phyloP scores from a whole-genome alignment of 2,797 vertebrate species.

The Danionella dracula region DNA sequence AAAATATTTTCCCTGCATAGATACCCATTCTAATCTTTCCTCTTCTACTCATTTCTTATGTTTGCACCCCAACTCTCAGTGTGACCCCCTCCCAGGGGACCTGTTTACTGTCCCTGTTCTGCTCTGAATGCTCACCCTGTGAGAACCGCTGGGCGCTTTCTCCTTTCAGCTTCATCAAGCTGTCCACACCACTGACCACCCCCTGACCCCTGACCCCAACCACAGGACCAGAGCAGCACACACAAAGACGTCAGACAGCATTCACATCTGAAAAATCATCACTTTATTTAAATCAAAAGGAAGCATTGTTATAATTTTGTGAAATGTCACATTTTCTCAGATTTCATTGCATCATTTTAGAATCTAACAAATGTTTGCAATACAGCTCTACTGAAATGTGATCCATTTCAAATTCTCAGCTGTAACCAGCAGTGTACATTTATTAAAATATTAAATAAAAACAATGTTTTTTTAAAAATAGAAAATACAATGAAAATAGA shows the following conservation, averaged over 20 bases:
- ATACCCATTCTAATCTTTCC: not conserved
- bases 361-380: no score
- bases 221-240: conserved; percentile 1
- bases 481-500: no score
- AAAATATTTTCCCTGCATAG: not conserved
- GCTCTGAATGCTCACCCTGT: conserved; percentile 21
- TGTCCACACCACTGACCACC: conserved; percentile 38
- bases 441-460: no score
- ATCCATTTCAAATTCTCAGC: no score
- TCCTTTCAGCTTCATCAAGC: conserved; percentile 41
- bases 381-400: no score
- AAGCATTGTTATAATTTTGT: conserved; percentile 3
- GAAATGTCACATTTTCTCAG: conserved; percentile 4
- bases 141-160: conserved; percentile 34
- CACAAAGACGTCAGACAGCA: conserved; percentile 33
- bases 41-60: conserved; percentile 9
- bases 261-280: conserved; percentile 34
- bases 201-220: conserved; percentile 40
- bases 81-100: conserved; percentile 19
- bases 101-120: conserved; percentile 7
- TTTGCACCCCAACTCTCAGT: conserved; percentile 28
- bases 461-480: no score
- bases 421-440: no score
- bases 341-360: no score
- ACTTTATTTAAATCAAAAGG: conserved; percentile 36